Evolutionary conservation across 2,113 vertebrate genomes (phyloP).

Genomic region (sheep (Ovis aries)): DNA sequence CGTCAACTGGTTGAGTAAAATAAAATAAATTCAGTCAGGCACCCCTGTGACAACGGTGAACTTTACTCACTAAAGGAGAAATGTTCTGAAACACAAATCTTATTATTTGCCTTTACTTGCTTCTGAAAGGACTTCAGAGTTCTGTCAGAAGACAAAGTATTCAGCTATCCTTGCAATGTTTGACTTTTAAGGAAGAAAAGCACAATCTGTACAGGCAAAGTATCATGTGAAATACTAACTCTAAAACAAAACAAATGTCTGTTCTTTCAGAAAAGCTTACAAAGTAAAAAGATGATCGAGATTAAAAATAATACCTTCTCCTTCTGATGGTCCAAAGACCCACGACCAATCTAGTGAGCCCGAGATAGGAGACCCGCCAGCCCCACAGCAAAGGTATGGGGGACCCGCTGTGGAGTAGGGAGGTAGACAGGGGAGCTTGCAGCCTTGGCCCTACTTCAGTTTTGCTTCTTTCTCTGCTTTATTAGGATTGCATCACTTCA

Average conservation of each 20-base stretch:
- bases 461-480: neutral
- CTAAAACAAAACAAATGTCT: neutral
- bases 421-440: accelerated
- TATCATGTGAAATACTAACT: neutral
- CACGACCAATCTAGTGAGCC: neutral
- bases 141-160: neutral
- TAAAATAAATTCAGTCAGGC: neutral
- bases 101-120: neutral
- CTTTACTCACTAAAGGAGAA: neutral
- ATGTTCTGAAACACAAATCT: neutral
- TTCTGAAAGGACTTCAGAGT: constrained; percentile 2
- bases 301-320: neutral
- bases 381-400: accelerated
- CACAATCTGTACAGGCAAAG: neutral
- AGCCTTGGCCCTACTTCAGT: neutral
- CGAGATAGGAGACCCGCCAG: accelerated
- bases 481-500: neutral
- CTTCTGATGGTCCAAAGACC: neutral
- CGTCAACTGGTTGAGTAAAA: neutral
- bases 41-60: neutral
- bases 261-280: neutral
- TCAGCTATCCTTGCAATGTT: neutral
- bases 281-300: neutral
- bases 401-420: accelerated
- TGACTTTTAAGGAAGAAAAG: neutral